Percentiles rank a stretch among this genome's conserved stretches.
Evolutionary conservation across 2,113 vertebrate species (phyloP).

Genomic region (Indicator maculatus): DNA sequence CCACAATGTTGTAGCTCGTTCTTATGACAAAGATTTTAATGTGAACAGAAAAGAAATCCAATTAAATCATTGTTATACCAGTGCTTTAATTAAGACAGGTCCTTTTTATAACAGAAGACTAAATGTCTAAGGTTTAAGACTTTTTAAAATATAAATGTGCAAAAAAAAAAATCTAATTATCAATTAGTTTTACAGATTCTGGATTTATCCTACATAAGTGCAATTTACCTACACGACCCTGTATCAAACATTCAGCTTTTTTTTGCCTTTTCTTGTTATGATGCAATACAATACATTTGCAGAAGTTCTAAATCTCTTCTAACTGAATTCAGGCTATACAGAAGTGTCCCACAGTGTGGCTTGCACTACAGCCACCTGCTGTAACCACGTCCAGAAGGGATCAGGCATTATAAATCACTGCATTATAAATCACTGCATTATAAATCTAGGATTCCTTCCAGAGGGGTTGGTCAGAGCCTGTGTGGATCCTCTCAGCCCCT

Average conservation of each 20-base stretch:
- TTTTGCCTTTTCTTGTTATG: neutral
- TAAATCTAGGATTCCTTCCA: neutral
- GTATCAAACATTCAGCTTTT: neutral
- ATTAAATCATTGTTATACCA: neutral
- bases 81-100: neutral
- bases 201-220: neutral
- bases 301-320: neutral
- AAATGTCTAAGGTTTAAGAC: neutral
- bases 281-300: neutral
- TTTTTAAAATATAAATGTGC: neutral
- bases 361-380: neutral
- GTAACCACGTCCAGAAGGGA: neutral
- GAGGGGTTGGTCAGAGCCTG: neutral
- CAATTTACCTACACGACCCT: neutral
- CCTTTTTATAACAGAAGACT: neutral
- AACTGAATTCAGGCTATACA: neutral
- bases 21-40: neutral
- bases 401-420: neutral
- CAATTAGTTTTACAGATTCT: neutral
- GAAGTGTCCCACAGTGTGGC: fast-evolving
- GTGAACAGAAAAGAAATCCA: neutral
- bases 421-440: neutral
- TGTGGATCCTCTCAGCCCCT: neutral
- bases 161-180: neutral
- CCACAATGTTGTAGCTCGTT: neutral